A percentile compares a stretch with the other conserved stretches of the same genome.
phyloP scores from a whole-genome alignment of 2,888 invertebrate genomes.

The Sesia apiformis region DNA sequence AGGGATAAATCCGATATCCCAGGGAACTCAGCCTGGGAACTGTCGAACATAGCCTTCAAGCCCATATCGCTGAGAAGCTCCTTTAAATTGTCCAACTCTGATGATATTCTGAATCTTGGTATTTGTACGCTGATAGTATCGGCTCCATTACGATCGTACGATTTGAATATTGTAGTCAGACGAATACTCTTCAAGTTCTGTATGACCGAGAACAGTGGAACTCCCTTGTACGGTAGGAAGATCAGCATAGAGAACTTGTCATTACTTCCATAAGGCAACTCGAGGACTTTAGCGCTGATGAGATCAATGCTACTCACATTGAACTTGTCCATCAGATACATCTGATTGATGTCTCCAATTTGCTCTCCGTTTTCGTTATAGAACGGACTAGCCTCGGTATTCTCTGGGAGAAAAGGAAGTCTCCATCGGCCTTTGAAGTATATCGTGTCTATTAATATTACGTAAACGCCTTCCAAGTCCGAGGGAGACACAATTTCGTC shows the following conservation, averaged over 20 bases:
- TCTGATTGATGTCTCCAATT: constrained; percentile 45
- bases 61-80: constrained; percentile 56
- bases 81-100: constrained; percentile 60
- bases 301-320: constrained; percentile 20
- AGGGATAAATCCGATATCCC: constrained; percentile 32
- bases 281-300: constrained; percentile 37
- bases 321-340: constrained; percentile 30
- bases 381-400: constrained; percentile 39
- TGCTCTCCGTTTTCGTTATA: constrained; percentile 32
- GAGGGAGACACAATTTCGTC: constrained; percentile 38
- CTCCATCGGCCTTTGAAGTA: constrained; percentile 56
- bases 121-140: constrained; percentile 69
- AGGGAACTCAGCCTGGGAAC: constrained; percentile 28
- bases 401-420: constrained; percentile 26
- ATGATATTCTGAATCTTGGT: constrained; percentile 74
- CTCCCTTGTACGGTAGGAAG: constrained; percentile 69
- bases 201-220: constrained; percentile 53
- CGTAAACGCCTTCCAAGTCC: constrained; percentile 30
- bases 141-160: constrained; percentile 39
- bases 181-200: constrained; percentile 57
- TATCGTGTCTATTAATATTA: constrained; percentile 46
- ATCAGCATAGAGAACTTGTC: constrained; percentile 76
- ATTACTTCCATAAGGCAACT: constrained; percentile 50
- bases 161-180: constrained; percentile 54
- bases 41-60: constrained; percentile 40